Evolutionary conservation across 2,797 vertebrate genomes (phyloP), one percentile per base, ranked within the genome.

Genomic region (Stomatorhinus walkeri): DNA sequence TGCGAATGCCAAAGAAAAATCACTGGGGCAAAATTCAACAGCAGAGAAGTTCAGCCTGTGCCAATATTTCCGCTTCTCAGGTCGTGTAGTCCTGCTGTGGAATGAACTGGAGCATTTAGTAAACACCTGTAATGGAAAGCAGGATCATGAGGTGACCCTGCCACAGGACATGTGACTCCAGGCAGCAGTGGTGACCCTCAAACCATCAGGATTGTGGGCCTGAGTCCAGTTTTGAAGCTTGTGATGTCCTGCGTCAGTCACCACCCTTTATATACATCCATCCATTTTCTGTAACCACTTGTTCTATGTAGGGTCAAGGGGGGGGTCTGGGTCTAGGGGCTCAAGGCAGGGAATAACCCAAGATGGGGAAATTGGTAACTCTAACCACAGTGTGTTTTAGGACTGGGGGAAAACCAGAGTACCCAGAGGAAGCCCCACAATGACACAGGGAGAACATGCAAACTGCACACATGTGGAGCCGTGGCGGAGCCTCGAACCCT

Each of bases 161-260:
- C n/a, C 0, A n/a, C 48, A 49, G 22, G 48, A 51, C 83, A 49
- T 85, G 48, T 49, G 43, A 22, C 83, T 51, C 1, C 22, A 28
- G 46, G 46, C 46, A 85, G 48, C 48, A 16, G 1, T 81, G 88
- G 91, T 91, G 89, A 91, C 89, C 90, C 49, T 46, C 76, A 43
- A n/a, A 43, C 14, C 68, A 76, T 88, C 49, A 32, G 87, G 87
- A 90, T 88, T 89, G 51, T 14, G 48, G 40, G 56, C 59, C 49
- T 89, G 84, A 89, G 32, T 81, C 32, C 86, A 46, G 87, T 48
- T 85, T 89, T 72, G 90, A 79, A 48, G 36, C 28, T 43, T 14
- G 85, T 86, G 88, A 76, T 54, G 68, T 91, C 40, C 43, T 56
- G 59, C 83, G 46, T 22, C 87, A 88, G 9, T 85, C 76, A 85